These are phyloP conservation scores for Polyommatus iphigenia DNA, from an alignment of 2,888 invertebrate genomes.

Conservation along the genomic window DNA sequence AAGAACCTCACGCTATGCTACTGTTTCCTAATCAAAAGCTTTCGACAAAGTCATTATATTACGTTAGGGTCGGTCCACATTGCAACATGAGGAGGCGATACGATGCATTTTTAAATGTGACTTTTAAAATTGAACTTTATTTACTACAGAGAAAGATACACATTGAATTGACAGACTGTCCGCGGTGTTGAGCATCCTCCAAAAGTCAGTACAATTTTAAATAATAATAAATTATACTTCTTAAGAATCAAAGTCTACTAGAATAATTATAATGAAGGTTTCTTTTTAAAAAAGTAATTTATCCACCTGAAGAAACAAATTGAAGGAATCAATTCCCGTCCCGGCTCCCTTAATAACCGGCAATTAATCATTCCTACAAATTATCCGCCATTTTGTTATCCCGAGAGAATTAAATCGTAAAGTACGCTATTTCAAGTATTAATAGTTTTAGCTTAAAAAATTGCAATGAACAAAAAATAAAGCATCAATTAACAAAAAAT, in stretches of 20 bases:
- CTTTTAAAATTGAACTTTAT: too few relatives aligned
- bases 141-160: too few relatives aligned
- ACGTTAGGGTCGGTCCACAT: not conserved
- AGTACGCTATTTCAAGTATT: not conserved
- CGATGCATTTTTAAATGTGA: too few relatives aligned
- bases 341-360: not conserved
- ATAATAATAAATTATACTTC: too few relatives aligned
- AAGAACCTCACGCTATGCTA: slow-evolving; percentile 24
- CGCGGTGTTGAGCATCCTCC: too few relatives aligned
- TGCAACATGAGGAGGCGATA: too few relatives aligned
- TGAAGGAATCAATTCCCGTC: slow-evolving; percentile 2
- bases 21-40: slow-evolving; percentile 43
- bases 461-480: too few relatives aligned
- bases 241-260: too few relatives aligned
- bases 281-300: not conserved
- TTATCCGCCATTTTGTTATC: not conserved
- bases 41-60: slow-evolving; percentile 35
- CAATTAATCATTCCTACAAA: not conserved
- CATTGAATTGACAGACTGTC: too few relatives aligned
- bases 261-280: not conserved
- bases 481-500: too few relatives aligned
- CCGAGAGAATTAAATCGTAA: not conserved
- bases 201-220: too few relatives aligned
- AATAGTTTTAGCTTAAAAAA: not conserved
- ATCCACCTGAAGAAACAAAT: not conserved